phyloP scores from a whole-genome alignment of 2,888 invertebrate species.

The Ommatoiulus sabulosus region DNA sequence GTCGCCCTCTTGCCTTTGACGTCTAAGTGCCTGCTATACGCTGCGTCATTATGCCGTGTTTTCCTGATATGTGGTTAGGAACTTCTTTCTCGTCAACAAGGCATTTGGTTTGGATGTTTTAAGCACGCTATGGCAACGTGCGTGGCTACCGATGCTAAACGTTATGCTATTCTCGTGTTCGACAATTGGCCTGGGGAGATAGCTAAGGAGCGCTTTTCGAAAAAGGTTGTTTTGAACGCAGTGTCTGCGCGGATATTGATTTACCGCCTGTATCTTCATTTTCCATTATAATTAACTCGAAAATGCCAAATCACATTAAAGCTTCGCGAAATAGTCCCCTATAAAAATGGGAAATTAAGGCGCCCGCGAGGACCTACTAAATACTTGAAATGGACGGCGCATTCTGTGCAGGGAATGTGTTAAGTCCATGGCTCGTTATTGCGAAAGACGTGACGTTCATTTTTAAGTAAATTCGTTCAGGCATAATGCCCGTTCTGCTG shows the following conservation, averaged over 20 bases:
- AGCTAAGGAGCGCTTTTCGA: neutral
- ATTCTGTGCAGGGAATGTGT: too few relatives aligned
- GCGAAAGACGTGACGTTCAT: too few relatives aligned
- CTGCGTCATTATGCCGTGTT: neutral
- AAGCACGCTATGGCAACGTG: neutral
- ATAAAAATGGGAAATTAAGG: neutral
- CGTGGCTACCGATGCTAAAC: neutral
- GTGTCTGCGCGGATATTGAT: neutral
- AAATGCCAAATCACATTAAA: neutral
- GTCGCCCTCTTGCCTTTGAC: neutral
- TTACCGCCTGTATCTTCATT: neutral
- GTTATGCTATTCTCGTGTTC: constrained; percentile 8
- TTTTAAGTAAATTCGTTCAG: too few relatives aligned
- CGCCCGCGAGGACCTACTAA: neutral
- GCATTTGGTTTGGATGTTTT: neutral
- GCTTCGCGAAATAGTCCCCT: neutral
- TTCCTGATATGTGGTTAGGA: neutral
- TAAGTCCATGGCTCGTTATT: too few relatives aligned
- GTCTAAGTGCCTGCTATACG: neutral
- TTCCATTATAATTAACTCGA: neutral
- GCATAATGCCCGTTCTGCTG: too few relatives aligned
- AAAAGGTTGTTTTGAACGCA: neutral
- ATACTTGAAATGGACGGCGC: too few relatives aligned
- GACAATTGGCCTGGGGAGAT: neutral
- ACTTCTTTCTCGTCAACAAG: constrained; percentile 2